phyloP scores from a whole-genome alignment of 2,888 invertebrate species.

The Epistrophe eligans region DNA sequence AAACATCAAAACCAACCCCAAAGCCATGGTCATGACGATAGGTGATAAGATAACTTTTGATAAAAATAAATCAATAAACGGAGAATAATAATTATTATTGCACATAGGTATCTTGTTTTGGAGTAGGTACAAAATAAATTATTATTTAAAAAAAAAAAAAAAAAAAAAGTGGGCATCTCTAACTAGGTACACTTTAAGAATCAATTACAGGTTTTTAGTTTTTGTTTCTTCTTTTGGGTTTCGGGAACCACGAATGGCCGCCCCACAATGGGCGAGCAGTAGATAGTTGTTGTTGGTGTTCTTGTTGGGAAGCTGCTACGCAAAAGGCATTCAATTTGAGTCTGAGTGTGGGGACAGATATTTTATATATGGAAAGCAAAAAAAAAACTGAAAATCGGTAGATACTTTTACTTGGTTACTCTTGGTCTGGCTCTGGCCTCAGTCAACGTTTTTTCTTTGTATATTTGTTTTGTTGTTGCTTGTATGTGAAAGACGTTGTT shows the following conservation, averaged over 20 bases:
- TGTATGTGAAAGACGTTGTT: constrained; percentile 12
- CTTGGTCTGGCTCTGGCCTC: constrained; percentile 8
- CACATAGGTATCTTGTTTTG: constrained; percentile 17
- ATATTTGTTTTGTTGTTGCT: not conserved
- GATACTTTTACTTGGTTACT: constrained; percentile 31
- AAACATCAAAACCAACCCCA: not conserved
- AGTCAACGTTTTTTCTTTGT: constrained; percentile 19
- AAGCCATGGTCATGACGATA: not conserved
- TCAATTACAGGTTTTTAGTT: constrained; percentile 34
- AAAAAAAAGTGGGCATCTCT: not conserved
- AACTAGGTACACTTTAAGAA: constrained; percentile 21
- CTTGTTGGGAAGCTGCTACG: constrained; percentile 15
- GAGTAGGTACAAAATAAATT: not conserved
- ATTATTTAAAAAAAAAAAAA: not conserved
- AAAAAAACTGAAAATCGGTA: constrained; percentile 26
- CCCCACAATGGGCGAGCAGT: constrained; percentile 21
- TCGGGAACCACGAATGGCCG: constrained; percentile 27
- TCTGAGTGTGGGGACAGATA: constrained; percentile 33
- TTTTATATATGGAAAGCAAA: constrained; percentile 24
- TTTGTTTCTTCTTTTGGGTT: constrained; percentile 26
- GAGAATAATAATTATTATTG: not conserved
- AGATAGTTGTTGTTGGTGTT: not conserved
- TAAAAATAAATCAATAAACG: constrained; percentile 3
- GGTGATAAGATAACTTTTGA: constrained; percentile 32
- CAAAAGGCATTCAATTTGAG: constrained; percentile 29